A percentile compares a stretch with the other conserved stretches of the same genome.
phyloP scores from a whole-genome alignment of 30 jellyfish, hydroid and myxozoan species.

The Catostylus mosaicus region DNA sequence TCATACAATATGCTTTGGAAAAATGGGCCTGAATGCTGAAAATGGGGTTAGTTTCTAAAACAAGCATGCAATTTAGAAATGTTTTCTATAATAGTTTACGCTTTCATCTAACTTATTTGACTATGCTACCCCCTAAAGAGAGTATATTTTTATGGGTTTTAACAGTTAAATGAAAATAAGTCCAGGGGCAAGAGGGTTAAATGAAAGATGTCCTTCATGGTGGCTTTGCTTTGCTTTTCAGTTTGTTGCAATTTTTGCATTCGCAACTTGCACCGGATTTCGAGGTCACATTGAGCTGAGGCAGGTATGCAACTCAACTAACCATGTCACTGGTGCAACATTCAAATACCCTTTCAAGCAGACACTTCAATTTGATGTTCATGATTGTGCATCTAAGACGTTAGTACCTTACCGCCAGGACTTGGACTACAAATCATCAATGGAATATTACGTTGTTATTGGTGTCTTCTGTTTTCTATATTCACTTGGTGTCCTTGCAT shows the following conservation, averaged over 20 bases:
- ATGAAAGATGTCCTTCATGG: no score
- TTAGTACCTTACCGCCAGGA: background rate
- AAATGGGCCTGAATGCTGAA: no score
- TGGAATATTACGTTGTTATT: conserved; percentile 85
- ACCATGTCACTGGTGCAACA: background rate
- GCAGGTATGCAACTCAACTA: conserved; percentile 34
- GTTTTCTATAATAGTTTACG: no score
- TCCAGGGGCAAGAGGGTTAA: no score
- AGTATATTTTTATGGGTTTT: no score
- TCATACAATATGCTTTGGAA: no score
- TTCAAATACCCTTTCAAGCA: conserved; percentile 76
- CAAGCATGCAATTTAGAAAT: no score
- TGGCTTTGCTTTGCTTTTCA: background rate
- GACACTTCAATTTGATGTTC: conserved; percentile 5
- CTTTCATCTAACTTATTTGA: no score
- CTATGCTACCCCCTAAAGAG: no score
- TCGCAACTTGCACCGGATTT: conserved; percentile 92
- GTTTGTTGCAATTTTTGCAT: conserved; percentile 93
- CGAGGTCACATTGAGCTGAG: conserved; percentile 65
- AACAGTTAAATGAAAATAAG: no score
- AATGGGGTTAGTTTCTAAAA: no score
- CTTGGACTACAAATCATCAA: conserved; percentile 64
- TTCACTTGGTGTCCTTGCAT: conserved; percentile 72
- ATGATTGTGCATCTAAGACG: background rate
- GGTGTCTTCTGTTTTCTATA: conserved; percentile 93